These are phyloP conservation scores for Amphibalanus amphitrite DNA, from an alignment of 1,140 invertebrate genomes.

Conservation along the genomic window DNA sequence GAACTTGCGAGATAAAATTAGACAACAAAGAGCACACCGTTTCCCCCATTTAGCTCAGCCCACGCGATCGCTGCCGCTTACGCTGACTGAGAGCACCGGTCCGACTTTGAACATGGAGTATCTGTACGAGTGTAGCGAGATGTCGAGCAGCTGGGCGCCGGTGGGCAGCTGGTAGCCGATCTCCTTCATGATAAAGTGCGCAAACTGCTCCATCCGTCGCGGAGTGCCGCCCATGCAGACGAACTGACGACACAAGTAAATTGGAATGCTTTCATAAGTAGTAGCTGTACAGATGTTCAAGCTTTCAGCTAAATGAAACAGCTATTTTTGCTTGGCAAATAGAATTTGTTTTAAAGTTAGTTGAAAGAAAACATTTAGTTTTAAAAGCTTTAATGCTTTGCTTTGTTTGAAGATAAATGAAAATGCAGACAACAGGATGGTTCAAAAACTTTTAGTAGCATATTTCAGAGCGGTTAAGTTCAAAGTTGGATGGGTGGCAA, in stretches of 20 bases:
- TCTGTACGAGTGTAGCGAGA: conserved; percentile 77
- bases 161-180: conserved; percentile 74
- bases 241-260: conserved; percentile 32
- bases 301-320: no score
- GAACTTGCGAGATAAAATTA: no score
- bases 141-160: conserved; percentile 68
- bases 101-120: conserved; percentile 97
- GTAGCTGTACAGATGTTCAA: no score
- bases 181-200: conserved; percentile 71
- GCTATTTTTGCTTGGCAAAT: no score
- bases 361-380: no score
- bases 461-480: neutral
- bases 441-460: neutral
- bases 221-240: conserved; percentile 88
- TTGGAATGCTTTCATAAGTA: neutral
- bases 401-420: no score
- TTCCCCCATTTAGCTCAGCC: no score
- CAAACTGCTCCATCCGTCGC: conserved; percentile 84
- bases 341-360: no score
- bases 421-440: no score
- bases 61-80: no score
- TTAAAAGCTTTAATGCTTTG: no score
- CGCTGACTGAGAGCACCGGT: conserved; percentile 75
- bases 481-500: neutral
- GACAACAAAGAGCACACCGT: no score